Evolutionary conservation across 1,140 invertebrate species (phyloP), one percentile per base, ranked within the genome.

Genomic region (Anoplolepis gracilipes): DNA sequence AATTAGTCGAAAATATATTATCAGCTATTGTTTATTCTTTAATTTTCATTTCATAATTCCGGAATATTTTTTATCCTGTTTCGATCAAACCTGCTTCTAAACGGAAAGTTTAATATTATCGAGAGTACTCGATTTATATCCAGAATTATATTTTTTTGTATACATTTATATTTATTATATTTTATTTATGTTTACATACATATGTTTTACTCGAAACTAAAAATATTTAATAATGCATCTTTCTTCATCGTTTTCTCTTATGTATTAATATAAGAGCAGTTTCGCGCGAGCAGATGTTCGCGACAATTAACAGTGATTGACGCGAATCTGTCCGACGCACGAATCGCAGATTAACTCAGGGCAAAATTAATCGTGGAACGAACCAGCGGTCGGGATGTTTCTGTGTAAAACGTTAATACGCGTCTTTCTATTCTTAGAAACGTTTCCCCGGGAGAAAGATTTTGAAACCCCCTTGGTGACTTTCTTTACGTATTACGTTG

Each of bases 281-380:
- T 36, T 61, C 49, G 49, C 2, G 22, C 72, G 11, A 75, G 86
- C 90, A 88, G 88, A 88, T 89, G 89, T 85, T 85, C 57, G 39
- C 61, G 64, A 84, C 90, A 91, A 92, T 92, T 92, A 90, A 90
- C 90, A 86, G 75, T 87, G 88, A 91, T 92, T 92, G 88, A 86
- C 85, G 84, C 79, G 85, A 89, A 88, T 91, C 70, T 89, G 79
- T 76, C 30, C 33, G 85, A n/a, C 62, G 72, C 69, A 36, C 55
- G 77, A 87, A 87, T 84, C 49, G 64, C 61, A 79, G 62, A 87
- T 86, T 86, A 64, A 70, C 62, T 69, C 86, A 25, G 64, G 61
- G 64, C 64, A 85, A 59, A 69, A 55, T 49, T 69, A 61, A 75
- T 22, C 61, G 1, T 69, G 39, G 73, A 57, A 70, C 81, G 49